Conservation (phyloP, 2,113 vertebrate species). For the Gallinago undulata region DNA sequence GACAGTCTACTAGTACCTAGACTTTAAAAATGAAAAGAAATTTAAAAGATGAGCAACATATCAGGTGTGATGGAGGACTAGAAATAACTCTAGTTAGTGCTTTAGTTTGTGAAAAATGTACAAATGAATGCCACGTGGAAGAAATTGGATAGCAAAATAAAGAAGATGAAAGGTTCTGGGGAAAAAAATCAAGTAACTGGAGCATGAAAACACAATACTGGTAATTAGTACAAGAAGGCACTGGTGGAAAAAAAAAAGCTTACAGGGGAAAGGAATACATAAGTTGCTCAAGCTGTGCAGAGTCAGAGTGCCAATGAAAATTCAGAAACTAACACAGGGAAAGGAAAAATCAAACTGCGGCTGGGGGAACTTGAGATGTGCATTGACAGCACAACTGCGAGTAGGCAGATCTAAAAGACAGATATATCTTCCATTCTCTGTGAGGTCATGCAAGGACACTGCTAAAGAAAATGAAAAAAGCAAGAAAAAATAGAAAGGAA, state of each 20-base stretch:
- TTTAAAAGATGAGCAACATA: background rate
- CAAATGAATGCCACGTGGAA: background rate
- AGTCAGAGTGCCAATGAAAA: conserved; percentile 27
- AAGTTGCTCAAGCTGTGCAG: conserved; percentile 35
- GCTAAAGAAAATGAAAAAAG: background rate
- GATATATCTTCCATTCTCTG: conserved; percentile 5
- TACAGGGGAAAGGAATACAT: background rate
- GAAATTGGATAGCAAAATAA: background rate
- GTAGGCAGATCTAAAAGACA: conserved; percentile 13
- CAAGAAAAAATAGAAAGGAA: conserved; percentile 4
- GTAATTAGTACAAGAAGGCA: conserved; percentile 35
- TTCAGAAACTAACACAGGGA: conserved; percentile 12
- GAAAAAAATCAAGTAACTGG: conserved; percentile 2
- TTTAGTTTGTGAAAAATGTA: background rate
- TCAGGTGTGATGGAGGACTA: background rate
- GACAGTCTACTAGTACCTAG: background rate
- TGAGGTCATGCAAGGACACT: conserved; percentile 43
- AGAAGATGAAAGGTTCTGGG: background rate
- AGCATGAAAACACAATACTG: conserved; percentile 1
- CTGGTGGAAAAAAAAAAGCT: background rate
- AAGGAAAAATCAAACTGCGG: conserved; percentile 16
- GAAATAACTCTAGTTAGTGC: background rate
- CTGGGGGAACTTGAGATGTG: conserved; percentile 28
- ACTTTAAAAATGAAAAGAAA: background rate
- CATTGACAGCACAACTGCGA: conserved; percentile 37